Evolutionary conservation across 1,140 invertebrate genomes (phyloP), one percentile per base, ranked within the genome.

Genomic region (Trichomalopsis sarcophagae): DNA sequence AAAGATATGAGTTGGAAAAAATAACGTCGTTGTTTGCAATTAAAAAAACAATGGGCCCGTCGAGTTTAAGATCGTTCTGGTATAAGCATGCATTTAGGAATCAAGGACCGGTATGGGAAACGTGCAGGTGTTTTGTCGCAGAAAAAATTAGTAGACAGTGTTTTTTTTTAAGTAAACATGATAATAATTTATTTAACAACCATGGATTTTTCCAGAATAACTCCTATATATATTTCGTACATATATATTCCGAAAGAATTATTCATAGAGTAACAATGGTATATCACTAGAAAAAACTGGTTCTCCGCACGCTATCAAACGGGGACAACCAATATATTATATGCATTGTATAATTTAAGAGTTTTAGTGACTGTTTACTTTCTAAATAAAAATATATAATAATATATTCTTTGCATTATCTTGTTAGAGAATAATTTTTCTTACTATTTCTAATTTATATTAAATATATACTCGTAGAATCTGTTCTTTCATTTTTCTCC

Each of bases 181-280:
- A 87, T 88, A 89, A 89, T 90, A 86, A 91, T 91, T 87, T 91
- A 91, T 91, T 91, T 90, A 91, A 91, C 90, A 91, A 91, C 88
- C 89, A 91, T 90, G 83, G 88, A 86, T 90, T 88, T 91, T 88
- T 78, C 55, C 79, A 85, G 88, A 82, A 69, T 86, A 86, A 86
- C 89, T 87, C 86, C 62, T 71, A 77, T 88, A 86, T 85, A 86
- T 87, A 81, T 84, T 40, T 86, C 76, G 85, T 86, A 87, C 84
- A 87, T 88, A 87, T 84, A 84, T 86, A 87, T 79, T 87, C 73
- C 86, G 76, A 88, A 89, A 80, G 84, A 84, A 84, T 81, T 30
- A 86, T 88, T 86, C 55, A 84, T 88, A 90, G 88, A 87, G 47
- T 88, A 88, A 90, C 87, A 88, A 87, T 87, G 74, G 87, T 89